Conservation (phyloP, 1,140 invertebrate species). For the Aphelinus atriplicis region DNA sequence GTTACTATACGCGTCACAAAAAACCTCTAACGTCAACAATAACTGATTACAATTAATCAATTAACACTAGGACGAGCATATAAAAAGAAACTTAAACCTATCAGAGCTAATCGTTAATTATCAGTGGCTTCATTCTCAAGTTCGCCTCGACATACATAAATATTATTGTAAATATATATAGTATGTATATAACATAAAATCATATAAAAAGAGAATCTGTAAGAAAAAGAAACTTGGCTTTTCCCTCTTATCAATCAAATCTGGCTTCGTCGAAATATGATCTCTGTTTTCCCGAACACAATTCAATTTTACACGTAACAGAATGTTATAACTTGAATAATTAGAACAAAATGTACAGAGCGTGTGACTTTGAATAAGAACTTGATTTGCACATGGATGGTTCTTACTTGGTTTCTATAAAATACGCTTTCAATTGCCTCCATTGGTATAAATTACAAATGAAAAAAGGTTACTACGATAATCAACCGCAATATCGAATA, state of each 20-base stretch:
- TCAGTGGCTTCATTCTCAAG: conserved; percentile 24
- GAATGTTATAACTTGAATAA: conserved; percentile 37
- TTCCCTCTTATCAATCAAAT: conserved; percentile 34
- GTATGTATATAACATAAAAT: conserved; percentile 48
- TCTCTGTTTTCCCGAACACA: neutral
- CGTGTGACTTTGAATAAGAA: conserved; percentile 29
- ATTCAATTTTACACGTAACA: no score
- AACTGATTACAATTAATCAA: conserved; percentile 48
- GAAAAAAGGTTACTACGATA: conserved; percentile 43
- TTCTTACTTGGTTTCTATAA: conserved; percentile 52
- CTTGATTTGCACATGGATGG: conserved; percentile 3
- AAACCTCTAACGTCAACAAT: conserved; percentile 54
- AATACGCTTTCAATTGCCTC: conserved; percentile 65
- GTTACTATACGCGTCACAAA: conserved; percentile 40
- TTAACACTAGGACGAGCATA: conserved; percentile 48
- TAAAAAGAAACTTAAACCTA: conserved; percentile 53
- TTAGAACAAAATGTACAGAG: conserved; percentile 44
- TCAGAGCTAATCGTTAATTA: conserved; percentile 45
- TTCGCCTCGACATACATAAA: conserved; percentile 41
- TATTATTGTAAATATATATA: conserved; percentile 49
- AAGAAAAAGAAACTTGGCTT: conserved; percentile 51
- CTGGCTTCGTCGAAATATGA: conserved; percentile 19
- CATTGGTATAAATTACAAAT: conserved; percentile 39
- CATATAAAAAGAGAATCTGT: conserved; percentile 58
- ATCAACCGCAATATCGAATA: conserved; percentile 51